Percentiles rank a stretch among this genome's conserved stretches.
Evolutionary conservation across 2,113 vertebrate genomes (phyloP).

Genomic region (Delphinapterus leucas): DNA sequence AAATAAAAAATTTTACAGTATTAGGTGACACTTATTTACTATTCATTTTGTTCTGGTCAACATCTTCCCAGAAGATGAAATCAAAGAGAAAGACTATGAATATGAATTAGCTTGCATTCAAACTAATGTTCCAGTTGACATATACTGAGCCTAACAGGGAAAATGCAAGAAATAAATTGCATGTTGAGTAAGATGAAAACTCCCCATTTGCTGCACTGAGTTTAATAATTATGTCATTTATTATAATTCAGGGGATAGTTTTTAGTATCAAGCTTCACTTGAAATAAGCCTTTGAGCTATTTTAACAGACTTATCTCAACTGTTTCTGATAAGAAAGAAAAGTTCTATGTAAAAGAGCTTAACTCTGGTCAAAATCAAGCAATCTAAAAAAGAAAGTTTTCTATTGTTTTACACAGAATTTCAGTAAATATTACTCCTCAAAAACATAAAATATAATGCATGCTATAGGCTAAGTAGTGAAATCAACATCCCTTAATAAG

Average conservation of each 20-base stretch:
- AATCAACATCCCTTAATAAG: not conserved
- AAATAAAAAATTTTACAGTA: not conserved
- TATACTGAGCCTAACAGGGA: not conserved
- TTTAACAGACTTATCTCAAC: not conserved
- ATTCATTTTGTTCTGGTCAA: not conserved
- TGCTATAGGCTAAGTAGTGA: not conserved
- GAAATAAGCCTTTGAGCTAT: not conserved
- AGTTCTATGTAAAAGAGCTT: not conserved
- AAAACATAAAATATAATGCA: not conserved
- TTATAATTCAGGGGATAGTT: not conserved
- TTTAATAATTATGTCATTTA: conserved; percentile 30
- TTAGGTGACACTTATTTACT: not conserved
- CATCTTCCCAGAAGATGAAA: not conserved
- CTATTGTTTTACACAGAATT: not conserved
- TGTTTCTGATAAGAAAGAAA: not conserved
- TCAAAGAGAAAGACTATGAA: not conserved
- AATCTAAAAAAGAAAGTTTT: not conserved
- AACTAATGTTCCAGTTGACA: conserved; percentile 17
- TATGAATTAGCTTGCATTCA: not conserved
- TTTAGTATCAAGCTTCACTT: conserved; percentile 35
- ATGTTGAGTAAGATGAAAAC: not conserved
- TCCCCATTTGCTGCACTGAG: not conserved
- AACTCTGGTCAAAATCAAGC: not conserved
- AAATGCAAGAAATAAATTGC: not conserved
- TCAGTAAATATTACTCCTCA: not conserved